Conservation (phyloP, 2,797 vertebrate genomes). For the Hephaestus fuliginosus region DNA sequence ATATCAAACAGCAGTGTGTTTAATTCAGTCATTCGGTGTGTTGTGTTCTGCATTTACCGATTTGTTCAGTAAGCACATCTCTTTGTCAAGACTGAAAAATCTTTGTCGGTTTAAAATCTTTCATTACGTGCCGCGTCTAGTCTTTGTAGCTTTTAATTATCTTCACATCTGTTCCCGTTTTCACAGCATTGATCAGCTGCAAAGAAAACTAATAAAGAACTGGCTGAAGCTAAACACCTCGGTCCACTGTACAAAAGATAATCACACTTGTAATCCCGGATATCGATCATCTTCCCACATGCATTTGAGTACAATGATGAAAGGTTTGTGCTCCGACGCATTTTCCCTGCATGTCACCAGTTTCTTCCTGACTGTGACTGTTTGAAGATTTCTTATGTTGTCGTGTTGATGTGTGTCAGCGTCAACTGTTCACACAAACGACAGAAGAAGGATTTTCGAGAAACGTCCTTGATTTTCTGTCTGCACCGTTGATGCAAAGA, state of each 20-base stretch:
- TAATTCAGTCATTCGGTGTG: background rate
- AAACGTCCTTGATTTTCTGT: slow-evolving; percentile 43
- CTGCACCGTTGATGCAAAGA: background rate
- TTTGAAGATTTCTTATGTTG: slow-evolving; percentile 32
- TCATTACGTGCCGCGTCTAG: background rate
- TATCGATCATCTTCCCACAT: slow-evolving; percentile 29
- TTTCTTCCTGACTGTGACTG: background rate
- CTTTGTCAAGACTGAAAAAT: background rate
- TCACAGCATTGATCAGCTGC: background rate
- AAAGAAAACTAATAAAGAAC: slow-evolving; percentile 2
- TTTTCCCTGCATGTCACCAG: background rate
- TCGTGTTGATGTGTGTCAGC: slow-evolving; percentile 26
- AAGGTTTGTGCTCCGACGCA: background rate
- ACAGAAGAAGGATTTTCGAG: slow-evolving; percentile 23
- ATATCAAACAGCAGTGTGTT: background rate
- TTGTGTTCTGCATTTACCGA: background rate
- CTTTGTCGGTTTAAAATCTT: background rate
- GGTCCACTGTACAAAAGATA: slow-evolving; percentile 3
- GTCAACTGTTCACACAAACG: slow-evolving; percentile 29
- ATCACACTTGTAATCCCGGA: slow-evolving; percentile 26
- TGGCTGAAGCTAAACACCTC: background rate
- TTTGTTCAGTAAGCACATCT: background rate
- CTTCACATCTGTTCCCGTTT: slow-evolving; percentile 15
- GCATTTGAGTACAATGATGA: slow-evolving; percentile 13
- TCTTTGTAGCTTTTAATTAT: slow-evolving; percentile 6